Conservation (phyloP, 37 sponge, comb jelly and placozoan genomes). For the Petrosia ficiformis region DNA sequence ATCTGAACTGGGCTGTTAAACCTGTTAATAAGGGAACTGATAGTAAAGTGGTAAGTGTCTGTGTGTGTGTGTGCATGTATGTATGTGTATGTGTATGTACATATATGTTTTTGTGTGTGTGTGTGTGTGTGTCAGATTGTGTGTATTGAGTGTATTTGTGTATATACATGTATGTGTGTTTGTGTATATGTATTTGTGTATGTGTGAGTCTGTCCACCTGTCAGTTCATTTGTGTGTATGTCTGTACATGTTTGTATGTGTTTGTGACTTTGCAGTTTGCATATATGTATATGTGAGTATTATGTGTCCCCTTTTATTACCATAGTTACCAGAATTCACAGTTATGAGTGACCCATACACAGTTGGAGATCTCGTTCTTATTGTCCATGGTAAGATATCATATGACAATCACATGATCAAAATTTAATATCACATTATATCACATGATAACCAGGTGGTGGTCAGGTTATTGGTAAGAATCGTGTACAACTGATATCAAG, state of each 20-base stretch:
- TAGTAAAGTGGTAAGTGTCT: slow-evolving; percentile 15
- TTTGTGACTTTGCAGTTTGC: too few species aligned
- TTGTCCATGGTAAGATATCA: slow-evolving; percentile 28
- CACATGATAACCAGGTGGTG: slow-evolving; percentile 19
- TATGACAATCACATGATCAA: too few species aligned
- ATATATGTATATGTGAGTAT: too few species aligned
- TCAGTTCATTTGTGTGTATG: not conserved
- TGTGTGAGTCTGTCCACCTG: not conserved
- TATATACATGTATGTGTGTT: too few species aligned
- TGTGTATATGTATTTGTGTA: too few species aligned
- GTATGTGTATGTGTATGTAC: too few species aligned
- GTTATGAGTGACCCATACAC: slow-evolving; percentile 49
- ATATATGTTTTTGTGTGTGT: too few species aligned
- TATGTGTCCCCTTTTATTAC: too few species aligned
- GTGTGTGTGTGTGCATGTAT: not conserved
- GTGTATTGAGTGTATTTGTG: not conserved
- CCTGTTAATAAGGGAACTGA: slow-evolving; percentile 24
- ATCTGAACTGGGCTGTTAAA: slow-evolving; percentile 46
- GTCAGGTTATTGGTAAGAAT: slow-evolving; percentile 34
- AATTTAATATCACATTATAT: not conserved
- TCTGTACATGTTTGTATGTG: too few species aligned
- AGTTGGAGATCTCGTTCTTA: slow-evolving; percentile 44
- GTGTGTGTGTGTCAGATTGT: too few species aligned
- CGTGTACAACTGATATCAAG: slow-evolving; percentile 24
- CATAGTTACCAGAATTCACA: slow-evolving; percentile 53